Conservation (phyloP, 1,140 invertebrate genomes). For the Trichogramma pretiosum region DNA sequence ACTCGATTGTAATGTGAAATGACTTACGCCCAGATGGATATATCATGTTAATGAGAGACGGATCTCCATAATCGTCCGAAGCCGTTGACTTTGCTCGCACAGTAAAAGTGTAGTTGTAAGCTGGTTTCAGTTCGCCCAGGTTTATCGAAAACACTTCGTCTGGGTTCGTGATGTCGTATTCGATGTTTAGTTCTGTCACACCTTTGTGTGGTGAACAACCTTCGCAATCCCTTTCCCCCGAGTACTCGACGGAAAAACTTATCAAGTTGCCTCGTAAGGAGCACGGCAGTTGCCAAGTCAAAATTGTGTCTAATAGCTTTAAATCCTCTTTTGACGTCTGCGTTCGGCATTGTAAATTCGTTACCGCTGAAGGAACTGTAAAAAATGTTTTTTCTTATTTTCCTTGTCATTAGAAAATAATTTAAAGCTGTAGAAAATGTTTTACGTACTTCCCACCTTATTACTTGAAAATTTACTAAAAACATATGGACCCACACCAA, state of each 20-base stretch:
- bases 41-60: slow-evolving; percentile 3
- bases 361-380: too few relatives aligned
- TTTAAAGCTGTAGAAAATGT: too few relatives aligned
- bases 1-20: too few relatives aligned
- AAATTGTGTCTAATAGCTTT: slow-evolving; percentile 25
- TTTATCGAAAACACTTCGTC: slow-evolving; percentile 22
- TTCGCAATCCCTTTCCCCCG: slow-evolving; percentile 21
- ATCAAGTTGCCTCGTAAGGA: slow-evolving; percentile 26
- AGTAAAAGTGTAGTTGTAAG: slow-evolving; percentile 30
- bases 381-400: too few relatives aligned
- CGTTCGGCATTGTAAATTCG: neutral
- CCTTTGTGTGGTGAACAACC: slow-evolving; percentile 17
- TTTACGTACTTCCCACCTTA: too few relatives aligned
- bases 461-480: too few relatives aligned
- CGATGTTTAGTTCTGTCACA: slow-evolving; percentile 1
- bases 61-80: slow-evolving; percentile 18
- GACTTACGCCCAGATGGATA: slow-evolving; percentile 38
- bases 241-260: slow-evolving; percentile 23
- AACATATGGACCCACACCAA: too few relatives aligned
- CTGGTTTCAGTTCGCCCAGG: slow-evolving; percentile 25
- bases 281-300: slow-evolving; percentile 33
- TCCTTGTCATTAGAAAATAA: too few relatives aligned
- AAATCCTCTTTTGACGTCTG: slow-evolving; percentile 4
- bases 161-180: slow-evolving; percentile 9
- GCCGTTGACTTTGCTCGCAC: slow-evolving; percentile 24